These are phyloP conservation scores for Taphrorychus bicolor DNA, from an alignment of 2,888 invertebrate genomes.

Conservation along the genomic window DNA sequence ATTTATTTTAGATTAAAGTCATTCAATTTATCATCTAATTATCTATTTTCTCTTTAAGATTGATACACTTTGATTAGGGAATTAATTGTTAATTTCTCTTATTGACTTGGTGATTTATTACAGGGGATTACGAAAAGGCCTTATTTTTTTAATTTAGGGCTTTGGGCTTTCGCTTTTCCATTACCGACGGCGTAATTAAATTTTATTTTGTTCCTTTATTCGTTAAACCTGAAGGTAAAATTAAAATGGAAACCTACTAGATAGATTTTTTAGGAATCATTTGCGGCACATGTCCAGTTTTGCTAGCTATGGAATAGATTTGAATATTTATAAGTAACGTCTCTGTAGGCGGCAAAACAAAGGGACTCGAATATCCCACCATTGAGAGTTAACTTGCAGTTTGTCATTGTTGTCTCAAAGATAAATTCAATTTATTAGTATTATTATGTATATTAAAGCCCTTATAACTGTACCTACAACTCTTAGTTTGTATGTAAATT, in stretches of 20 bases:
- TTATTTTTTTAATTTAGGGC: slow-evolving; percentile 1
- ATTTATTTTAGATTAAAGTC: slow-evolving; percentile 61
- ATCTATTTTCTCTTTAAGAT: slow-evolving; percentile 51
- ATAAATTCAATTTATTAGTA: no score
- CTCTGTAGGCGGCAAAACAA: no score
- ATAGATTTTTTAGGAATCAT: not conserved
- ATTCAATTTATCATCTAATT: slow-evolving; percentile 61
- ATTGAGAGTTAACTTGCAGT: no score
- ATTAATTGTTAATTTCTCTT: slow-evolving; percentile 31
- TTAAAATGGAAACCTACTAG: not conserved
- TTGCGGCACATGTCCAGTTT: no score
- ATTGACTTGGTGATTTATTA: slow-evolving; percentile 21
- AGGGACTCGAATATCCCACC: no score
- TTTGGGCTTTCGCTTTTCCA: slow-evolving; percentile 5
- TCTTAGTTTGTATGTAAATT: no score
- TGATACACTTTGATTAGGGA: slow-evolving; percentile 31
- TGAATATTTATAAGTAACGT: no score
- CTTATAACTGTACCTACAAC: no score
- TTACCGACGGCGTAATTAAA: not conserved
- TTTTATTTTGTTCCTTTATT: not conserved
- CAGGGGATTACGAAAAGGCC: not conserved
- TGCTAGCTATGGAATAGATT: no score
- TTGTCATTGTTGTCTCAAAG: no score
- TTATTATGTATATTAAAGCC: no score
- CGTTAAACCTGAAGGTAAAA: no score